Conservation (phyloP, 2,888 invertebrate genomes). For the Scrobipalpa costella region DNA sequence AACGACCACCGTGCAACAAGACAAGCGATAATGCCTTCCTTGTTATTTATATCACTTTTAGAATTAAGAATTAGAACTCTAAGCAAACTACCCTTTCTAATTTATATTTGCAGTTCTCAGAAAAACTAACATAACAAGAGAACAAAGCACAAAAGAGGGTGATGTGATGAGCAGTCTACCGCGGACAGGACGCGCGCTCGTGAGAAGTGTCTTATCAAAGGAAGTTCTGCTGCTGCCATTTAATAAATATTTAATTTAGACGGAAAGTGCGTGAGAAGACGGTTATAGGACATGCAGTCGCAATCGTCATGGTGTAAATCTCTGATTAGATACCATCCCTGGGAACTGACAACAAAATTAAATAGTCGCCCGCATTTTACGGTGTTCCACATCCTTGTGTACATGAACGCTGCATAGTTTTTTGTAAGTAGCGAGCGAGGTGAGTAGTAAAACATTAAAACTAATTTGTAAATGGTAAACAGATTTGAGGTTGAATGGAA, state of each 20-base stretch:
- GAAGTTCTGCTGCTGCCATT: slow-evolving; percentile 57
- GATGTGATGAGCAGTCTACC: not conserved
- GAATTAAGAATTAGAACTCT: not conserved
- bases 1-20: slow-evolving; percentile 60
- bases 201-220: slow-evolving; percentile 68
- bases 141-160: slow-evolving; percentile 2
- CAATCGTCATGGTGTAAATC: slow-evolving; percentile 68
- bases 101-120: not conserved
- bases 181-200: slow-evolving; percentile 38
- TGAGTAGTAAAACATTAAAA: slow-evolving; percentile 23
- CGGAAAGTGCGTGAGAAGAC: slow-evolving; percentile 53
- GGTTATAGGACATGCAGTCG: slow-evolving; percentile 54
- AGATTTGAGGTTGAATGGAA: slow-evolving; percentile 27
- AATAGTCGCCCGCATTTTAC: slow-evolving; percentile 56
- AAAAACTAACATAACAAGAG: not conserved
- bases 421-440: slow-evolving; percentile 15
- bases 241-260: slow-evolving; percentile 75
- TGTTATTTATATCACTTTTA: not conserved
- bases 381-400: slow-evolving; percentile 45
- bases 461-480: slow-evolving; percentile 34
- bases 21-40: slow-evolving; percentile 12
- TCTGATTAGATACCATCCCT: slow-evolving; percentile 75
- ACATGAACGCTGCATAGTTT: slow-evolving; percentile 25
- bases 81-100: not conserved
- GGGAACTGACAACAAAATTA: slow-evolving; percentile 71